Percentiles rank a stretch among this genome's conserved stretches.
Evolutionary conservation across 2,797 vertebrate genomes (phyloP).

Genomic region (Aphelocoma californica): DNA sequence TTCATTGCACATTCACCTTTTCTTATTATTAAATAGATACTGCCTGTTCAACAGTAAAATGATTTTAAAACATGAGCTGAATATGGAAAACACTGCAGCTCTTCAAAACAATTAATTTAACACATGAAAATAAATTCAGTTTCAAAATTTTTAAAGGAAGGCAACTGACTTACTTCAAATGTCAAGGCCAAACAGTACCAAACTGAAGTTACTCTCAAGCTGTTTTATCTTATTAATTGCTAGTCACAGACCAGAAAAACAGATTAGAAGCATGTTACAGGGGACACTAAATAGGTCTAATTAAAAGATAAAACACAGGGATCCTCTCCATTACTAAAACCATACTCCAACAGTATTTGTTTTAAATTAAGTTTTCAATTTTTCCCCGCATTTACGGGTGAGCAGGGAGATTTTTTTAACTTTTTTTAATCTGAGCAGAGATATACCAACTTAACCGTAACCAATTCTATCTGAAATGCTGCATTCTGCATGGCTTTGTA

Average conservation of each 20-base stretch:
- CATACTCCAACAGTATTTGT: neutral
- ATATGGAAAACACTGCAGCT: neutral
- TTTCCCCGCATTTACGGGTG: neutral
- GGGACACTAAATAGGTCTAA: neutral
- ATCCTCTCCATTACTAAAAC: neutral
- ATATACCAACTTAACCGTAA: neutral
- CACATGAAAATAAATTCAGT: neutral
- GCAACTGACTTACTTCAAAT: neutral
- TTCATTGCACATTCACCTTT: neutral
- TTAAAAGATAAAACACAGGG: neutral
- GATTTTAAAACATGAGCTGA: neutral
- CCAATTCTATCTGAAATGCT: neutral
- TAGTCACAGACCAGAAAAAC: neutral
- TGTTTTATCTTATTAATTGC: neutral
- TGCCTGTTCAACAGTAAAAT: neutral
- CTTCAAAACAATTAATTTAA: neutral
- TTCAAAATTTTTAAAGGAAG: neutral
- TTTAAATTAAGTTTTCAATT: neutral
- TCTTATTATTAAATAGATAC: neutral
- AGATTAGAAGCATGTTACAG: neutral
- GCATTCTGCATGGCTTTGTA: neutral
- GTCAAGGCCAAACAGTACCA: neutral
- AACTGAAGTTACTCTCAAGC: neutral
- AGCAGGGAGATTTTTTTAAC: neutral
- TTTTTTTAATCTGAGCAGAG: neutral